Base-by-base conservation (phyloP, 2,888 invertebrate genomes). In the Caenorhabditis plicata region DNA sequence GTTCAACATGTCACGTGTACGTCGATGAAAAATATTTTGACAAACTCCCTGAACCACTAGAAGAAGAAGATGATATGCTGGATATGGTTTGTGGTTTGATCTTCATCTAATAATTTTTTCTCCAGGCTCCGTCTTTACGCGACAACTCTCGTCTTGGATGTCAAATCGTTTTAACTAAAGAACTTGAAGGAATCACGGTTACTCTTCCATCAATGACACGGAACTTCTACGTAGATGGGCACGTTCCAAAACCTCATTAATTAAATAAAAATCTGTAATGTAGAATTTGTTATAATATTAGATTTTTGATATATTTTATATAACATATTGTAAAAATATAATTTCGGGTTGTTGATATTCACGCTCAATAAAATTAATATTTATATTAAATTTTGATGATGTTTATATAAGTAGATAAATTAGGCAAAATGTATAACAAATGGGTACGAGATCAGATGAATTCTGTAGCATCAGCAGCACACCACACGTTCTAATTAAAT, bases 1-100 rank as follows among this genome's bases (percentile, higher is more conserved):
- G 98, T 81, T 94, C 93, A 17, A 98, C 98, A 0, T 98, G 98
- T 79, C 98, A 98, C 83, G 89, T 94, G 0, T 98, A 99, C 81
- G 90, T 98, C 48, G 86, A 87, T 50, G 86, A 87, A 39, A 85
- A 89, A 9, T 88, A 87, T 81, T 81, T 86, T 20, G 88, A 90
- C 51, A 87, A 87, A 80, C 83, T 99, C 52, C 88, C 89, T 1
- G 84, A 86, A 42, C 87, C 95, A 0, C 87, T 88, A 41, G 95
- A 95, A 81, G 83, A 84, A 80, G 98, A 98, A 82, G 96, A 98
- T 75, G 98, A 99, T 83, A 85, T 99, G 75, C 83, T 98, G 71
- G 96, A 96, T 82, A 65, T 66, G 57, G 60, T 60, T 17, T 27
- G n/a, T n/a, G n/a, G n/a, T n/a, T n/a, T n/a, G n/a, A 22, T 11